Conservation (phyloP, 2,113 vertebrate species). For the Sylvietta virens region DNA sequence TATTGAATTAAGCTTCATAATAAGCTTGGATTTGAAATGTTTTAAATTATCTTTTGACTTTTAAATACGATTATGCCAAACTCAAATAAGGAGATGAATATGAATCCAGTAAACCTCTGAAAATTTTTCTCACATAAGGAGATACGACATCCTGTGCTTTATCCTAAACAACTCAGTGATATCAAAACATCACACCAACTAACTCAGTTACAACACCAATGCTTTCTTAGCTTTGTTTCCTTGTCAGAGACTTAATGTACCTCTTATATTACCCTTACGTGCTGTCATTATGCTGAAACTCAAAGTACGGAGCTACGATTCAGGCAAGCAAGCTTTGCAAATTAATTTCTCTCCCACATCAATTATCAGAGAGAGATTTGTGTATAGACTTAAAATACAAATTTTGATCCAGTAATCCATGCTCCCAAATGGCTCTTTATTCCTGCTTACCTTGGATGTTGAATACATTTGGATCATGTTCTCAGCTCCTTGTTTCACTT, state of each 20-base stretch:
- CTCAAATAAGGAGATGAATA: background rate
- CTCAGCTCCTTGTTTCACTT: constrained; percentile 95
- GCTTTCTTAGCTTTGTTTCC: background rate
- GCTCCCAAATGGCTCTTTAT: background rate
- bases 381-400: background rate
- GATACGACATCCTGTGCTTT: background rate
- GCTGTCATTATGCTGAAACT: background rate
- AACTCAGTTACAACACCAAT: background rate
- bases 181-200: background rate
- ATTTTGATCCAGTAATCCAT: background rate
- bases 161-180: background rate
- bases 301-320: background rate
- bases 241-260: background rate
- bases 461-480: constrained; percentile 92
- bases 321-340: background rate
- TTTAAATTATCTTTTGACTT: background rate
- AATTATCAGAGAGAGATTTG: background rate
- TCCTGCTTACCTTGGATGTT: constrained; percentile 79
- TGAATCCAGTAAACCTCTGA: background rate
- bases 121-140: background rate
- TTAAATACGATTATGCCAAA: background rate
- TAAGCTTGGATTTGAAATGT: background rate
- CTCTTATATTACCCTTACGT: background rate
- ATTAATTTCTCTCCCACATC: background rate
- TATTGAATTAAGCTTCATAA: background rate